Conservation (phyloP, 1,140 invertebrate species). For the Lanistes nyassanus region DNA sequence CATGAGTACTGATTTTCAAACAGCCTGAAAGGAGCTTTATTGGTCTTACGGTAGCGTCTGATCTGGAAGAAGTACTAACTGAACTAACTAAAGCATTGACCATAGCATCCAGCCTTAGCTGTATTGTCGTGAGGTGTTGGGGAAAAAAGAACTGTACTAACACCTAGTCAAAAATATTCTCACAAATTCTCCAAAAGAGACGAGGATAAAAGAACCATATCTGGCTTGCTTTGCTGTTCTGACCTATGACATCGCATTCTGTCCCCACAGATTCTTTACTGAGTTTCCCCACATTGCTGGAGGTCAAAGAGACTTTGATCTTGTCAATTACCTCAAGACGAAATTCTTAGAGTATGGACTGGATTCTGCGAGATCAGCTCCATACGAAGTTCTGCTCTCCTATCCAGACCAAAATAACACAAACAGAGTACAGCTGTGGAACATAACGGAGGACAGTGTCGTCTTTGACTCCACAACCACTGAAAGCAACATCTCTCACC, state of each 20-base stretch:
- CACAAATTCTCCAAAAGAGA: background rate
- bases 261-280: constrained; percentile 47
- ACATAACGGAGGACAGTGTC: constrained; percentile 21
- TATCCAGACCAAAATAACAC: constrained; percentile 52
- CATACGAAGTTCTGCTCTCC: constrained; percentile 61
- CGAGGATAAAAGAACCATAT: too few relatives aligned
- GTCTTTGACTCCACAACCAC: constrained; percentile 40
- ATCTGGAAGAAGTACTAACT: too few relatives aligned
- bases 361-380: constrained; percentile 48
- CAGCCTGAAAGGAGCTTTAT: too few relatives aligned
- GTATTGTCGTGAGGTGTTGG: too few relatives aligned
- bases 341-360: constrained; percentile 51
- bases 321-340: constrained; percentile 46
- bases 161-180: background rate
- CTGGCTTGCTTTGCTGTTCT: background rate
- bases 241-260: too few relatives aligned
- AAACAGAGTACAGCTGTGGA: constrained; percentile 47
- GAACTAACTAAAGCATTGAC: too few relatives aligned
- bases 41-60: too few relatives aligned
- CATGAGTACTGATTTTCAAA: too few relatives aligned
- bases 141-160: background rate
- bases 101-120: too few relatives aligned
- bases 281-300: constrained; percentile 59
- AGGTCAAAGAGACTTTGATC: constrained; percentile 41
- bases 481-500: constrained; percentile 54